Evolutionary conservation across 2,888 invertebrate species (phyloP).

Genomic region (Scaptomyza tumidula): DNA sequence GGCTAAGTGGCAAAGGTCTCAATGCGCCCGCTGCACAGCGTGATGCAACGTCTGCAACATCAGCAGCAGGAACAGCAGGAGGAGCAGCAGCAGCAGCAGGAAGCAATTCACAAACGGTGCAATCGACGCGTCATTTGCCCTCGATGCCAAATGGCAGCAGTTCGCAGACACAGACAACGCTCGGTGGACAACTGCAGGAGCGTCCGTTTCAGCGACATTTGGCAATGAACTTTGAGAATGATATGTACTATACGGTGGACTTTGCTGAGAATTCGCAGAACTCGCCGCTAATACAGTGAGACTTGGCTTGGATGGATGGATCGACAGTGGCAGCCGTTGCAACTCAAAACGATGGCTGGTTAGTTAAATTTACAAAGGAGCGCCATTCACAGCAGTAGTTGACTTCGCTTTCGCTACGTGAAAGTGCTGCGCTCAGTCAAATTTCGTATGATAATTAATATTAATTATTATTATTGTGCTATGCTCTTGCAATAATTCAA

Average conservation of each 20-base stretch:
- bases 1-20: conserved; percentile 87
- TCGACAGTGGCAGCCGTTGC: conserved; percentile 20
- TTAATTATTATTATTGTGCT: conserved; percentile 46
- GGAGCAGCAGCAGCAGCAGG: background rate
- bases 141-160: conserved; percentile 58
- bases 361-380: conserved; percentile 79
- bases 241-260: conserved; percentile 92
- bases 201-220: conserved; percentile 85
- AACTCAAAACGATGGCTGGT: conserved; percentile 64
- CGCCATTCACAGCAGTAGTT: conserved; percentile 29
- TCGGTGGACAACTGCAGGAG: conserved; percentile 81
- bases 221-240: conserved; percentile 88
- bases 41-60: conserved; percentile 38
- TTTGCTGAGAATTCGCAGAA: conserved; percentile 90
- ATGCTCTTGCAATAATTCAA: conserved; percentile 68
- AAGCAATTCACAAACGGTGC: conserved; percentile 24
- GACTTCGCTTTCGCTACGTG: background rate
- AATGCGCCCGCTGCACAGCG: conserved; percentile 43
- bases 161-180: conserved; percentile 60
- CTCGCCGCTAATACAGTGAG: conserved; percentile 90
- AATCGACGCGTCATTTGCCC: conserved; percentile 65
- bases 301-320: conserved; percentile 34
- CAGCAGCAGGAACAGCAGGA: background rate
- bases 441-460: conserved; percentile 6
- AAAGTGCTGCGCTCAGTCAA: background rate